These are phyloP conservation scores for Cryptotis parvus DNA, from an alignment of 2,113 vertebrate genomes.

Conservation along the genomic window DNA sequence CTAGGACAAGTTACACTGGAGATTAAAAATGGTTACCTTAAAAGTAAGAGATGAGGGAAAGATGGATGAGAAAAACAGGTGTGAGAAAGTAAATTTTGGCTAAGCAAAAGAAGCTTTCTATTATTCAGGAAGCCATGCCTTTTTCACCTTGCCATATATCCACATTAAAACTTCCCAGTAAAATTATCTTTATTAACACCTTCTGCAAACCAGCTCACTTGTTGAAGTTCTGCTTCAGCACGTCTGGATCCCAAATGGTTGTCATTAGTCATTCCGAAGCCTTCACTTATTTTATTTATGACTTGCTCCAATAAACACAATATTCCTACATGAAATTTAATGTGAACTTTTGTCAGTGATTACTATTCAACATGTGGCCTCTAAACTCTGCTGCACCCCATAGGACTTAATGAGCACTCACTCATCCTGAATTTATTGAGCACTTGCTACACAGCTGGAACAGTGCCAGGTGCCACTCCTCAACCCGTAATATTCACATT, in stretches of 20 bases:
- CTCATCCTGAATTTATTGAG: constrained; percentile 64
- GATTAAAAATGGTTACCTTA: background rate
- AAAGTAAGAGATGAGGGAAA: background rate
- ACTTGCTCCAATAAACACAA: constrained; percentile 65
- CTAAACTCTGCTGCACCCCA: constrained; percentile 4
- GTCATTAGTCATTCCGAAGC: constrained; percentile 37
- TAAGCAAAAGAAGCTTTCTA: background rate
- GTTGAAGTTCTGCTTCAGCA: constrained; percentile 43
- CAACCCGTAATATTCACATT: background rate
- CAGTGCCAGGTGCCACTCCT: background rate
- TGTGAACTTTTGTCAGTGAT: constrained; percentile 71
- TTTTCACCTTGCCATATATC: constrained; percentile 25
- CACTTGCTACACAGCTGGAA: background rate
- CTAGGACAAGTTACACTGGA: background rate
- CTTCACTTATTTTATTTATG: constrained; percentile 70
- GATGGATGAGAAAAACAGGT: background rate
- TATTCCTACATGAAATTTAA: constrained; percentile 64
- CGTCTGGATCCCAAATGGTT: constrained; percentile 49
- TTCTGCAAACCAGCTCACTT: background rate
- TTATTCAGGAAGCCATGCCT: background rate
- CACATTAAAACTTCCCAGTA: constrained; percentile 19
- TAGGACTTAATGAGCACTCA: constrained; percentile 42
- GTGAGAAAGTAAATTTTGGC: background rate
- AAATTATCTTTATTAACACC: constrained; percentile 56
- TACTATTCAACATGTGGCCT: constrained; percentile 57